Base-by-base conservation (phyloP, 1,140 invertebrate species). In the Euura saliciscinereae region DNA sequence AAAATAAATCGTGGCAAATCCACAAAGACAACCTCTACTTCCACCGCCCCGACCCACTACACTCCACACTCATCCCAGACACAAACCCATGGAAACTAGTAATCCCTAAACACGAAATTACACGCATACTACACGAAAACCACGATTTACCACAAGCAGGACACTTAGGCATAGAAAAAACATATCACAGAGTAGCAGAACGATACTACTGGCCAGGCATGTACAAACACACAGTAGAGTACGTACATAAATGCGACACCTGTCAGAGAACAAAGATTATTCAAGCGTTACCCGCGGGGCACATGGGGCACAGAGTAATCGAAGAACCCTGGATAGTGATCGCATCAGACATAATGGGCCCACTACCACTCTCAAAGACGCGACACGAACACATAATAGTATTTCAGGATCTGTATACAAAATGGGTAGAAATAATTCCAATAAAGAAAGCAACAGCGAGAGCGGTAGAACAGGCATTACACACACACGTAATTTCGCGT, bases 351-450 rank as follows among this genome's bases (percentile, higher is more conserved):
- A 74, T 59, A 2, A 51, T 70, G 7, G 71, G 64, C 4, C 66
- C 71, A 0, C 43, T 68, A n/a, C 66, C 73, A 28, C 65, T 68
- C 8, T 45, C 75, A 3, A 74, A 74, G 51, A 71, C 43, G 44
- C 68, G 73, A 3, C 72, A 76, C 44, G 45, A 51, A 5, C 44
- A 73, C 43, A 11, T 73, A 13, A 28, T 73, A 8, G 73, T 77
- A 6, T 45, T 73, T 4, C 44, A 68, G 43, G 75, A 77, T 69
- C n/a, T 77, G 11, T 77, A 74, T 45, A 77, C 71, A 6, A 72
- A 74, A n/a, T 77, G 67, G 44, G 28, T 75, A 4, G 74, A 75
- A 69, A 10, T 75, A 3, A 44, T 70, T 11, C 74, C 74, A 0
- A 51, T 73, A 8, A 42, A 71, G n/a, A 8, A 28, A 71, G 6